phyloP scores from a whole-genome alignment of 2,888 invertebrate genomes.

The Drosophila phalerata region DNA sequence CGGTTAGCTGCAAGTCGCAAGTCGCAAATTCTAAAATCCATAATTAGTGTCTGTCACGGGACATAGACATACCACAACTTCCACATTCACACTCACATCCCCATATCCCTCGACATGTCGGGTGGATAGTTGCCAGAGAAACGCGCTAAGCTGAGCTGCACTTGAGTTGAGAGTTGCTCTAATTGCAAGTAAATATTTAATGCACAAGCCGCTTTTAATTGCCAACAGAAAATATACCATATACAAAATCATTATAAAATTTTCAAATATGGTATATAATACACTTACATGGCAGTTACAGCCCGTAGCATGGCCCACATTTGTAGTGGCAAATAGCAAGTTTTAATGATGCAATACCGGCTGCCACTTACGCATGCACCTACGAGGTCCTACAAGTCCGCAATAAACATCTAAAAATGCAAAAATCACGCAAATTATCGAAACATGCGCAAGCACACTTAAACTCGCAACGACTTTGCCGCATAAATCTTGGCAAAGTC shows the following conservation, averaged over 20 bases:
- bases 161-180: constrained; percentile 68
- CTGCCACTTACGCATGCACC: constrained; percentile 46
- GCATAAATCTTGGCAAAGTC: constrained; percentile 77
- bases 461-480: constrained; percentile 71
- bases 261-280: constrained; percentile 38
- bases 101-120: not conserved
- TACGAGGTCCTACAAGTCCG: constrained; percentile 13
- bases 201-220: constrained; percentile 72
- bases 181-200: constrained; percentile 80
- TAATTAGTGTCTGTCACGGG: constrained; percentile 78
- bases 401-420: constrained; percentile 52
- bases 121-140: constrained; percentile 11
- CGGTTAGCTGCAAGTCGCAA: constrained; percentile 65
- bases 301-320: constrained; percentile 61
- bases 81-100: constrained; percentile 6
- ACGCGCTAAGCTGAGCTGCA: constrained; percentile 45
- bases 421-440: constrained; percentile 82
- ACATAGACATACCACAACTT: constrained; percentile 48
- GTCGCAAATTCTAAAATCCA: constrained; percentile 80
- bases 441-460: constrained; percentile 79
- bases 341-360: constrained; percentile 72
- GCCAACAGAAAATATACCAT: constrained; percentile 79
- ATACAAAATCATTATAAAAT: constrained; percentile 74
- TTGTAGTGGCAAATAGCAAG: constrained; percentile 67
- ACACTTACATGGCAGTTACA: constrained; percentile 5